Percentiles rank a stretch among this genome's conserved stretches.
Evolutionary conservation across 2,888 invertebrate genomes (phyloP).

Genomic region (Palloptera scutellata): DNA sequence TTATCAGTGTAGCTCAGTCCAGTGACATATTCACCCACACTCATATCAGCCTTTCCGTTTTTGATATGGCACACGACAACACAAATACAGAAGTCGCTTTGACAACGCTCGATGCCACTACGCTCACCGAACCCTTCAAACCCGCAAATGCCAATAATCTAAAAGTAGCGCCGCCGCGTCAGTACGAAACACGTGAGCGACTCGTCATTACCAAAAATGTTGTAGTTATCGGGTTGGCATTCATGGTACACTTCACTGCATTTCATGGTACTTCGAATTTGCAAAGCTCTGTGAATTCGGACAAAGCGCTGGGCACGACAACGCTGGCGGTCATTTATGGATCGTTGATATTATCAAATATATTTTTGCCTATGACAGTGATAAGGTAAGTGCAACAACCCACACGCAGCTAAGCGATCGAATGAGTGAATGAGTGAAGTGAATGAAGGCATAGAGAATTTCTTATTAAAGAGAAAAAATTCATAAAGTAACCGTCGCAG

Average conservation of each 20-base stretch:
- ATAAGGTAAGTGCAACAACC: constrained; percentile 72
- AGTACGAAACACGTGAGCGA: constrained; percentile 70
- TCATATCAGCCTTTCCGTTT: background rate
- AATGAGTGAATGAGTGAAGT: no score
- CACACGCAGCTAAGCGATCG: background rate
- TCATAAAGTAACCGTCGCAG: no score
- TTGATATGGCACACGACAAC: constrained; percentile 8
- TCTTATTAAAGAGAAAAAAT: no score
- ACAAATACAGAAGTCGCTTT: background rate
- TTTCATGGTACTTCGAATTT: constrained; percentile 86
- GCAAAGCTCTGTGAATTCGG: constrained; percentile 85
- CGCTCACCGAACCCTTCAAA: constrained; percentile 17
- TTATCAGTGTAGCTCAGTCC: no score
- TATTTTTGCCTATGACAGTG: constrained; percentile 84
- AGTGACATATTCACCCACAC: background rate
- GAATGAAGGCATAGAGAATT: no score
- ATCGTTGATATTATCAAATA: constrained; percentile 86
- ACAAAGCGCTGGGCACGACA: constrained; percentile 82
- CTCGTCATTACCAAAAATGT: constrained; percentile 86
- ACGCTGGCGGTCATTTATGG: constrained; percentile 88
- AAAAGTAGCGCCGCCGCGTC: constrained; percentile 30
- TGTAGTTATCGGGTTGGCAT: constrained; percentile 83
- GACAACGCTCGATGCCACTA: constrained; percentile 11
- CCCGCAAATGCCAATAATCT: background rate
- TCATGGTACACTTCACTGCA: constrained; percentile 92